These are phyloP conservation scores for Syritta pipiens DNA, from an alignment of 2,888 invertebrate species.

Conservation along the genomic window DNA sequence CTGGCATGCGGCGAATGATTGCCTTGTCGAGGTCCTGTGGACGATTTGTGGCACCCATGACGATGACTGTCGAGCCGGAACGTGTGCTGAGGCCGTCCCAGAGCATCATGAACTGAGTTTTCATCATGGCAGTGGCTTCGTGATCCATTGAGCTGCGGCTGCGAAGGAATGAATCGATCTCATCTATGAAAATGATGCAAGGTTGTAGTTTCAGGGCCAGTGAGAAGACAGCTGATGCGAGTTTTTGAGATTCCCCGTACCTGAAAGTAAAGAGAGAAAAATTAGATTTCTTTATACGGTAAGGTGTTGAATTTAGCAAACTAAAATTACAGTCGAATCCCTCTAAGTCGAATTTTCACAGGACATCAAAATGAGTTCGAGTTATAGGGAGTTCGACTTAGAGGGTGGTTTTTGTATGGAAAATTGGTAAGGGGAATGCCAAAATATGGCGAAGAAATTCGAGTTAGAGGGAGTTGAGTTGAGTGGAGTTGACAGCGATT, in stretches of 20 bases:
- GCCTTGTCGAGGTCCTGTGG: slow-evolving; percentile 95
- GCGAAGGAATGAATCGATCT: slow-evolving; percentile 97
- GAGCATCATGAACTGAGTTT: slow-evolving; percentile 98
- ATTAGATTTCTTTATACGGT: too few species aligned
- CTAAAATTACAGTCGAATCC: too few species aligned
- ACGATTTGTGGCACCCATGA: slow-evolving; percentile 98
- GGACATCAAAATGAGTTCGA: too few species aligned
- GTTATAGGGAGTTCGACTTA: too few species aligned
- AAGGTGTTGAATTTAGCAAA: too few species aligned
- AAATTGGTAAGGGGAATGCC: too few species aligned
- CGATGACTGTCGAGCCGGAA: slow-evolving; percentile 87
- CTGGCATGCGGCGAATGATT: slow-evolving; percentile 95
- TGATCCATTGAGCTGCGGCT: slow-evolving; percentile 93
- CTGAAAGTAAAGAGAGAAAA: slow-evolving; percentile 27
- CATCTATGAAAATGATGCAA: slow-evolving; percentile 94
- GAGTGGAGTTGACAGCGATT: too few species aligned
- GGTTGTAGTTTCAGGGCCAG: slow-evolving; percentile 93
- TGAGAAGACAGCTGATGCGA: slow-evolving; percentile 95
- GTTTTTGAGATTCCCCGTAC: slow-evolving; percentile 97
- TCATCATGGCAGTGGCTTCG: slow-evolving; percentile 99
- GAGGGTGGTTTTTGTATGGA: too few species aligned
- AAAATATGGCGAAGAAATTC: too few species aligned
- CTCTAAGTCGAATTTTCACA: too few species aligned
- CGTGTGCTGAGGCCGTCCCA: slow-evolving; percentile 98
- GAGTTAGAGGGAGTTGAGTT: too few species aligned